Conservation (phyloP, 2,797 vertebrate genomes). For the Sebastes dallii region DNA sequence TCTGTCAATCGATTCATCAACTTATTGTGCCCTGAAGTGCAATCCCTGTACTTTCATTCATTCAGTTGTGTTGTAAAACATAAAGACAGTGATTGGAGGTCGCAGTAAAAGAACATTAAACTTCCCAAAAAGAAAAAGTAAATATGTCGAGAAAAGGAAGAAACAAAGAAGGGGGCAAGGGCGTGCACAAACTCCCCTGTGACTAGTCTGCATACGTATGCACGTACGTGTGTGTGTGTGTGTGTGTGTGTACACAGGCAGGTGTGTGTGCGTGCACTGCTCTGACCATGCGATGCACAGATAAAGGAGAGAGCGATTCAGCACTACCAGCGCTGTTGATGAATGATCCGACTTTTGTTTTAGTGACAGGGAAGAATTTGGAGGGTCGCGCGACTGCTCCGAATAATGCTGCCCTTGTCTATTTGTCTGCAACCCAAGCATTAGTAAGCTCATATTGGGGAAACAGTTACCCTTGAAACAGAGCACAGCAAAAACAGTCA, state of each 20-base stretch:
- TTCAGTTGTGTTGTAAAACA: conserved; percentile 1
- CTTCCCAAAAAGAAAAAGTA: conserved; percentile 19
- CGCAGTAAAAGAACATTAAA: conserved; percentile 25
- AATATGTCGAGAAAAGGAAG: conserved; percentile 21
- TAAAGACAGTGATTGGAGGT: conserved; percentile 22
- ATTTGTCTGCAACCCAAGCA: conserved; percentile 83
- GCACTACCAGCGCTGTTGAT: conserved; percentile 80
- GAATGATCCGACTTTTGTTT: conserved; percentile 85
- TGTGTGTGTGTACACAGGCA: background rate
- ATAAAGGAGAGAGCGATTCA: conserved; percentile 79
- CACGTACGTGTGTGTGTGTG: background rate
- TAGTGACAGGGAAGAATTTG: conserved; percentile 81
- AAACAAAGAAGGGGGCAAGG: conserved; percentile 46
- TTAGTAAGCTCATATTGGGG: conserved; percentile 79
- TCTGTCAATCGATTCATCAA: too few species aligned
- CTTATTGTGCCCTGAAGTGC: background rate
- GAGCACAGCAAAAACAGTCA: conserved; percentile 71
- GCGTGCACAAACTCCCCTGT: conserved; percentile 51
- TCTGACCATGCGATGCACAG: conserved; percentile 71
- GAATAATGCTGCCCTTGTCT: conserved; percentile 83
- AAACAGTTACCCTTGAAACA: conserved; percentile 82
- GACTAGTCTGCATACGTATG: conserved; percentile 35
- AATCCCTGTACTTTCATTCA: background rate
- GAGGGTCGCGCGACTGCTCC: conserved; percentile 75
- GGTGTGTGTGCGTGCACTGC: background rate